A percentile compares a stretch with the other conserved stretches of the same genome.
Evolutionary conservation across 2,888 invertebrate species (phyloP).

Genomic region (Melieria omissa): DNA sequence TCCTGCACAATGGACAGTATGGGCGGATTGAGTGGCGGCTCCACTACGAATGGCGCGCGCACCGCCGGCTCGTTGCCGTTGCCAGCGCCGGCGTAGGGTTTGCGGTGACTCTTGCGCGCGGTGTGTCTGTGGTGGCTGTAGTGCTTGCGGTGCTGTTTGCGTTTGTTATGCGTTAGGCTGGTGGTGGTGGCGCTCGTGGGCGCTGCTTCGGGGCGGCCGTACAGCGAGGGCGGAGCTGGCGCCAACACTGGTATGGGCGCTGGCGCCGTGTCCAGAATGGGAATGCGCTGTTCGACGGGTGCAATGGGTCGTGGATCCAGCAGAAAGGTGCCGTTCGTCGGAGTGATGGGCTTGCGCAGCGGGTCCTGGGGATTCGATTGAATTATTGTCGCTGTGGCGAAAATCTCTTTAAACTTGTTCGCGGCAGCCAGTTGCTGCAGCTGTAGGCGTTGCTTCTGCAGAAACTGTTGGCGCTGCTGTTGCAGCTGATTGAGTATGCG

Average conservation of each 20-base stretch:
- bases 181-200: constrained; percentile 38
- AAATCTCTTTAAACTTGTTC: constrained; percentile 61
- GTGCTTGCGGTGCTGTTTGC: constrained; percentile 58
- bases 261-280: constrained; percentile 51
- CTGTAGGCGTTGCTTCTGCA: constrained; percentile 60
- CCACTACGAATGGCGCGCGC: constrained; percentile 40
- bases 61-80: constrained; percentile 12
- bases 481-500: constrained; percentile 58
- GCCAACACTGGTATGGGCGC: constrained; percentile 25
- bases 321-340: constrained; percentile 50
- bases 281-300: constrained; percentile 44
- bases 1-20: constrained; percentile 51
- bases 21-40: constrained; percentile 54
- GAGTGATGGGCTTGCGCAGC: constrained; percentile 44
- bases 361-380: constrained; percentile 57
- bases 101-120: constrained; percentile 45
- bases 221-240: constrained; percentile 1
- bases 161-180: constrained; percentile 47
- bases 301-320: constrained; percentile 46
- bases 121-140: constrained; percentile 56
- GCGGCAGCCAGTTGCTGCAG: constrained; percentile 59
- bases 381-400: constrained; percentile 62
- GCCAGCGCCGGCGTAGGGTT: constrained; percentile 11
- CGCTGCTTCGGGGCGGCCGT: constrained; percentile 37
- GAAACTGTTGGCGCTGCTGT: constrained; percentile 59